Base-by-base conservation (phyloP, 2,797 vertebrate species). In the Crocodylus rhombifer region DNA sequence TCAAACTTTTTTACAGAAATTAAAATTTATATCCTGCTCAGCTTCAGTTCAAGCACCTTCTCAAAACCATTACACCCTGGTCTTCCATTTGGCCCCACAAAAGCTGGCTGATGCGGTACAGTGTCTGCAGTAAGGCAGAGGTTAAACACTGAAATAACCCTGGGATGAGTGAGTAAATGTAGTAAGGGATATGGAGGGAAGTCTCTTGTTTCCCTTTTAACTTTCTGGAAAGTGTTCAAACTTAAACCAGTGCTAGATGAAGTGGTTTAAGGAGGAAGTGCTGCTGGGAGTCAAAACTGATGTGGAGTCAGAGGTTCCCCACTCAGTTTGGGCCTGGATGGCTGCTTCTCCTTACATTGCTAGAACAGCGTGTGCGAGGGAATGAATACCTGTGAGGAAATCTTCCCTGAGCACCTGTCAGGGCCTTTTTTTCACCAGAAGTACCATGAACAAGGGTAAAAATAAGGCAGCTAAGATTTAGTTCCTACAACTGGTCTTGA, bases 371-470 rank as follows among this genome's bases (percentile, higher is more conserved):
- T 51, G 42, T 51, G n/a, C 30, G 9, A 17, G 11, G 10, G 33
- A 11, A 30, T 10, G 17, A 36, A 5, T 69, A 51, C 51, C 36
- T 25, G 4, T 42, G 69, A 73, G 36, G 36, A 14, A 8, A 73
- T 73, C 21, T 4, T 73, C 13, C 36, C 7, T 26, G 20, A 51
- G 36, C 23, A 42, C 23, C 69, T 42, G 21, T 51, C 36, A 25
- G 69, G 36, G 26, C 14, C 23, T 73, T 73, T 91, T 82, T 93
- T 94, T 93, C 57, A 80, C 95, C 91, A 96, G 94, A 87, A 87
- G 96, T 88, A 92, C 88, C 89, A 87, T 94, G 95, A 92, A 95
- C 42, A 42, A 73, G 94, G 91, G 95, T 94, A 92, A 86, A 84
- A 87, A 95, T 89, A 94, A 88, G 86, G 14, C 67, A 73, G 14